Evolutionary conservation across 2,113 vertebrate species (phyloP), one percentile per base, ranked within the genome.

Genomic region (Malaclemys terrapin): DNA sequence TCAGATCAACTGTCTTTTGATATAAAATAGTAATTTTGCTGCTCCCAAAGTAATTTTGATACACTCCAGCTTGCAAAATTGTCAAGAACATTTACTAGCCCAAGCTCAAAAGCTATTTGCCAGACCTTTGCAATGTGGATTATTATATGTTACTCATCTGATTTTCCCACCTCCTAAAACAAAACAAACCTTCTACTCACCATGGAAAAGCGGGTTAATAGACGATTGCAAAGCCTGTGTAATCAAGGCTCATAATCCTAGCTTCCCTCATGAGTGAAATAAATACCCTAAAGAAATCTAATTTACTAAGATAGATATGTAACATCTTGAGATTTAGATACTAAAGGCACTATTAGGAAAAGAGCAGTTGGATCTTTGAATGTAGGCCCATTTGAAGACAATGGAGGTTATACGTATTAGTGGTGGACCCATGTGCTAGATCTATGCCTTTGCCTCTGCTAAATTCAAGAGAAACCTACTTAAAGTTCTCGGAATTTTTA

Each of bases 351-450:
- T 50, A 52, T 54, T 54, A 9, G 20, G 8, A 22, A 54, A 22
- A 22, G 20, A 54, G 53, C 53, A 54, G 53, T 2, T 54, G 52
- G 5, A 52, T 52, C 52, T 52, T 52, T 17, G 53, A 54, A 54
- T 1, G 53, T 54, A 20, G 53, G 53, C 53, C 53, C 53, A 54
- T 7, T 22, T 54, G 53, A 54, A 54, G 53, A 54, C 53, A 54
- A 22, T 16, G 20, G 1, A 20, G n/a, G 35, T 53, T 35, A 78
- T 2, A 7, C 0, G 0, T 4, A 1, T 0, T 3, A 62, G 35
- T 5, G 4, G 45, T n/a, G 19, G 62, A 25, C 27, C 9, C 11
- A 35, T 47, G 47, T 53, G 62, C 42, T 38, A 79, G 72, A 1
- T 1, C 53, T 11, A 13, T 38, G 1, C 75, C 0, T 75, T 42